Evolutionary conservation across 2,113 vertebrate species (phyloP).

Genomic region (Myiagra hebetior): DNA sequence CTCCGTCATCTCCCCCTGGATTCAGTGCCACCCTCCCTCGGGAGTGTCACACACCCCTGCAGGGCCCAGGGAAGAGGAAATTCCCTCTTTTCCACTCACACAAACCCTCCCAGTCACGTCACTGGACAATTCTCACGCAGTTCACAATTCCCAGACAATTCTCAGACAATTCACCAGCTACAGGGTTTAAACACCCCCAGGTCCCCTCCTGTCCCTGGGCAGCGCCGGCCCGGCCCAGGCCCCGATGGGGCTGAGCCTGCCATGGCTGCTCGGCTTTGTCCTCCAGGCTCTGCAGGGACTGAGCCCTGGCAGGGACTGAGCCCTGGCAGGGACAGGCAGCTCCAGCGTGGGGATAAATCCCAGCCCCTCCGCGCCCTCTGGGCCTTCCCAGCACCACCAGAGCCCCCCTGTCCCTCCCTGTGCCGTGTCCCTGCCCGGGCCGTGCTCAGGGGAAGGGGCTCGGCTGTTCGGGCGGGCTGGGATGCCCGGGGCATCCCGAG

Average conservation of each 20-base stretch:
- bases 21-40: not conserved
- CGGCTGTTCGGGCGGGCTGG: not conserved
- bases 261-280: not conserved
- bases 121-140: not conserved
- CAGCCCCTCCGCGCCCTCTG: not conserved
- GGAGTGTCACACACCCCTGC: not conserved
- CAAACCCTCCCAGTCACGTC: not conserved
- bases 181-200: too few species aligned
- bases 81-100: not conserved
- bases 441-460: not conserved
- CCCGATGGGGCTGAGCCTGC: not conserved
- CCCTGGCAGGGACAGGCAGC: accelerated
- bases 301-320: not conserved
- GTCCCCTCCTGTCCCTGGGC: not conserved
- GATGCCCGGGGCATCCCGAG: not conserved
- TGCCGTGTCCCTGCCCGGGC: not conserved
- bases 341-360: not conserved
- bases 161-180: not conserved
- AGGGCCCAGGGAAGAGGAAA: not conserved
- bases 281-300: not conserved
- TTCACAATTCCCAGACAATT: not conserved
- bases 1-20: not conserved
- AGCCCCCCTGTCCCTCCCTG: too few species aligned
- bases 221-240: not conserved
- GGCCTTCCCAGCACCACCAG: too few species aligned